These are phyloP conservation scores for Oikopleura albicans DNA, from an alignment of 23 tunicate species.

Conservation along the genomic window DNA sequence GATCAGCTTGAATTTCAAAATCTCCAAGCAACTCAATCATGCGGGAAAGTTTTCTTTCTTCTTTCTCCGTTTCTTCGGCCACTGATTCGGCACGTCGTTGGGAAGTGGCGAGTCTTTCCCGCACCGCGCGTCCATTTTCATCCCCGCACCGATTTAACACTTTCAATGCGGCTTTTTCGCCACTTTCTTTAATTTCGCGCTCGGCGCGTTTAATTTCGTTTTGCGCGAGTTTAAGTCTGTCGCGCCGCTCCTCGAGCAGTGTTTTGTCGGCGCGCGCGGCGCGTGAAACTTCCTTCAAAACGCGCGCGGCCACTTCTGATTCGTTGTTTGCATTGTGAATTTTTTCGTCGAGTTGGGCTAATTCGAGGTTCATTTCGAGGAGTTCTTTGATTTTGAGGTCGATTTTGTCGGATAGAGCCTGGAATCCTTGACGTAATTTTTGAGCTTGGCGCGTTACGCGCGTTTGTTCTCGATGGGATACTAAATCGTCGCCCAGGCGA, in stretches of 20 bases:
- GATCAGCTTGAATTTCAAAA: not conserved
- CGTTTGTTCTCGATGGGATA: not conserved
- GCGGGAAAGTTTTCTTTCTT: not conserved
- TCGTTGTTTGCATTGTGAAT: not conserved
- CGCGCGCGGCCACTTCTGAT: not conserved
- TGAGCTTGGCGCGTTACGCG: not conserved
- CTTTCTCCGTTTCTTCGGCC: slow-evolving; percentile 2
- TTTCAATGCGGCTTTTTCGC: slow-evolving; percentile 8
- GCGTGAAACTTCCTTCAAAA: slow-evolving; percentile 2
- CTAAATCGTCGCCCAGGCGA: slow-evolving; percentile 7
- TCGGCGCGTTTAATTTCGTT: not conserved
- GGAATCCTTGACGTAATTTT: slow-evolving; percentile 15
- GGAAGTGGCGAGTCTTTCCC: not conserved
- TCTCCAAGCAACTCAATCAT: not conserved
- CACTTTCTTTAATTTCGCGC: not conserved
- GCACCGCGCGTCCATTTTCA: not conserved
- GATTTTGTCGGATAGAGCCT: slow-evolving; percentile 15
- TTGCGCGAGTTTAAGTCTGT: not conserved
- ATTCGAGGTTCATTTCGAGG: not conserved
- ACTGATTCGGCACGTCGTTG: slow-evolving; percentile 7
- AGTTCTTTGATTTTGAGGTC: slow-evolving; percentile 3
- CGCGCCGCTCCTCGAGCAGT: slow-evolving; percentile 1
- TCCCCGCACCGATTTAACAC: not conserved
- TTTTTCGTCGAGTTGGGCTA: not conserved
- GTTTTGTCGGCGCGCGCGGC: slow-evolving; percentile 2